A percentile compares a stretch with the other conserved stretches of the same genome.
phyloP scores from a whole-genome alignment of 2,797 vertebrate genomes.

The Rhinogobio ventralis region DNA sequence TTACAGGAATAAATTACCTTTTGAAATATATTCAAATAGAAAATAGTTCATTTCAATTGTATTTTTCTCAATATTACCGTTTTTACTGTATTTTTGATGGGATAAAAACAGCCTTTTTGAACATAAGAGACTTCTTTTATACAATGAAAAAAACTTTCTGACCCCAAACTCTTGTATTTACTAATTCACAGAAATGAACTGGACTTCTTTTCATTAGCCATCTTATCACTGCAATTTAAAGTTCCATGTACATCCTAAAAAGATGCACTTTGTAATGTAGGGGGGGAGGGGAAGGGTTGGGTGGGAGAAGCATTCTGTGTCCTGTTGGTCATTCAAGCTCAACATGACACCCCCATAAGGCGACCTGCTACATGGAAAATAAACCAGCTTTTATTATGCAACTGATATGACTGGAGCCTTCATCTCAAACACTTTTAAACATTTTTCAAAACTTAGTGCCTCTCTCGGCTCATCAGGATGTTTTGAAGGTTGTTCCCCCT shows the following conservation, averaged over 20 bases:
- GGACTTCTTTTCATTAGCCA: background rate
- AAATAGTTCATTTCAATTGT: background rate
- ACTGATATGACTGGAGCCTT: background rate
- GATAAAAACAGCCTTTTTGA: background rate
- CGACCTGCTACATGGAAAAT: background rate
- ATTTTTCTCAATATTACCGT: background rate
- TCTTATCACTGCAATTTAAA: background rate
- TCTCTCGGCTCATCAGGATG: background rate
- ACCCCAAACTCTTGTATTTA: background rate
- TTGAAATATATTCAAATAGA: background rate
- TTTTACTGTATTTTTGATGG: background rate
- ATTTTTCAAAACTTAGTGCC: background rate
- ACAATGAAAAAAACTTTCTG: background rate
- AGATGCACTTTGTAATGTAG: too few species aligned
- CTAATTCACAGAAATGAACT: background rate
- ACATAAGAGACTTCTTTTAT: background rate
- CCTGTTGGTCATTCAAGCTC: background rate
- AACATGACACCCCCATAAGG: background rate
- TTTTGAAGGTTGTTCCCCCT: constrained; percentile 15
- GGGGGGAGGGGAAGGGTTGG: too few species aligned
- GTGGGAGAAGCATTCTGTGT: too few species aligned
- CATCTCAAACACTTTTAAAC: background rate
- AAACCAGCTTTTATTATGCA: background rate
- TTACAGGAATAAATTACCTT: background rate
- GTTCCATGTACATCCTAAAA: background rate